Evolutionary conservation across 2,113 vertebrate species (phyloP).

Genomic region (Myodes glareolus): DNA sequence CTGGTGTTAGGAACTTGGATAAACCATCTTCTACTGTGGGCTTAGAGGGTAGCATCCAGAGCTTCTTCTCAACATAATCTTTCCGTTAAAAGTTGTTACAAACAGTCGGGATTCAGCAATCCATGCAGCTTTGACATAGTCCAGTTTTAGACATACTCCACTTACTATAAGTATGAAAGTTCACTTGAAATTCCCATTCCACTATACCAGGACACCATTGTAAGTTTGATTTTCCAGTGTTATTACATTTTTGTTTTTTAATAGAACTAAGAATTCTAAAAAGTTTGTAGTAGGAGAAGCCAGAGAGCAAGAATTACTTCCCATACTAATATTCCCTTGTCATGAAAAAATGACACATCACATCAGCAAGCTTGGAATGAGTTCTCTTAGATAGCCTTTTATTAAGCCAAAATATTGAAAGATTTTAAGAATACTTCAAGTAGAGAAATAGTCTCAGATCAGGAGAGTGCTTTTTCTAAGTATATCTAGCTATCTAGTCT

Average conservation of each 20-base stretch:
- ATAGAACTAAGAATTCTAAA: constrained; percentile 10
- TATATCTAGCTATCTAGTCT: neutral
- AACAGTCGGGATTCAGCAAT: neutral
- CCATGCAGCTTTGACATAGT: neutral
- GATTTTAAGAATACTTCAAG: neutral
- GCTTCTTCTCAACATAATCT: constrained; percentile 5
- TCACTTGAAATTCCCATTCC: neutral
- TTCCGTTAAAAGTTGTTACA: neutral
- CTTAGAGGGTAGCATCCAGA: neutral
- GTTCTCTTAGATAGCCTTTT: neutral
- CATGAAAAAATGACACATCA: neutral
- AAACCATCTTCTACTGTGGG: neutral
- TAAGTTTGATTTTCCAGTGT: constrained; percentile 41
- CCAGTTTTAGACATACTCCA: too few relatives aligned
- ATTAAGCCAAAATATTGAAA: neutral
- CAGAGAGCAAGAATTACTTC: neutral
- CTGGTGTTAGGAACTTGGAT: neutral
- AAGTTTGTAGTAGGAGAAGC: neutral
- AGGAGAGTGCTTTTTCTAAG: neutral
- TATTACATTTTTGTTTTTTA: neutral
- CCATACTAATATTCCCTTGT: neutral
- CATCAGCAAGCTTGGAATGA: neutral
- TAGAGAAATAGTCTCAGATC: neutral
- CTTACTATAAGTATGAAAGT: neutral
- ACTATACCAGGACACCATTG: neutral